Base-by-base conservation (phyloP, 2,113 vertebrate genomes). In the Gambusia affinis region DNA sequence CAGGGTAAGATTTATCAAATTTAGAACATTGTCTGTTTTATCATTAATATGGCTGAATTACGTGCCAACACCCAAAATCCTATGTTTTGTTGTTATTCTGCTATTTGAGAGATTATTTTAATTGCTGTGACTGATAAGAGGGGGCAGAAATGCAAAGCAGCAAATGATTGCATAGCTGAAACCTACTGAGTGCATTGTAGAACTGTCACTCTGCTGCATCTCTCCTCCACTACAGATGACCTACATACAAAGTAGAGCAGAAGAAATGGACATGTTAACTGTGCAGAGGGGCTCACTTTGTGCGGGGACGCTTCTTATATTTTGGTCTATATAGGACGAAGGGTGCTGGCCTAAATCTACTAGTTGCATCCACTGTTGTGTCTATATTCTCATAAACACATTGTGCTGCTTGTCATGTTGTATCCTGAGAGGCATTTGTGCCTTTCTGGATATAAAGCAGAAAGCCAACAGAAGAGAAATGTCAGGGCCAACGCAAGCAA, bases 261-360 rank as follows among this genome's bases (percentile, higher is more conserved):
- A 92, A 92, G 75, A 91, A 91, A 91, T 87, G 83, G 76, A 84
- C 78, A 73, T 15, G 8, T 72, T 76, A 79, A 67, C 80, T 64
- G 80, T 73, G 80, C 62, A 82, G 80, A 79, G 84, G 72, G 72
- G 62, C 61, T 89, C 74, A 89, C 94, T 93, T 94, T 95, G 81
- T 95, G 94, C 0, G 94, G 88, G 65, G 91, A 87, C 87, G 94
- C 91, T 93, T 94, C 90, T 0, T 92, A 72, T 89, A 77, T 95
- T 94, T 0, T 93, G 95, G 31, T 92, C 93, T 85, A 95, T 95
- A 82, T 91, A 93, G 72, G 94, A 94, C 92, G 75, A 94, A 96
- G 3, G 28, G 95, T 94, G 75, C 94, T 95, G 78, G 95, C 92
- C 79, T 94, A 93, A 83, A 60, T 81, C 66, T 70, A 64, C 54